Percentiles rank a stretch among this genome's conserved stretches.
These are phyloP conservation scores for Pseudomyrmex cubaensis DNA, from an alignment of 1,140 invertebrate genomes.

Conservation along the genomic window DNA sequence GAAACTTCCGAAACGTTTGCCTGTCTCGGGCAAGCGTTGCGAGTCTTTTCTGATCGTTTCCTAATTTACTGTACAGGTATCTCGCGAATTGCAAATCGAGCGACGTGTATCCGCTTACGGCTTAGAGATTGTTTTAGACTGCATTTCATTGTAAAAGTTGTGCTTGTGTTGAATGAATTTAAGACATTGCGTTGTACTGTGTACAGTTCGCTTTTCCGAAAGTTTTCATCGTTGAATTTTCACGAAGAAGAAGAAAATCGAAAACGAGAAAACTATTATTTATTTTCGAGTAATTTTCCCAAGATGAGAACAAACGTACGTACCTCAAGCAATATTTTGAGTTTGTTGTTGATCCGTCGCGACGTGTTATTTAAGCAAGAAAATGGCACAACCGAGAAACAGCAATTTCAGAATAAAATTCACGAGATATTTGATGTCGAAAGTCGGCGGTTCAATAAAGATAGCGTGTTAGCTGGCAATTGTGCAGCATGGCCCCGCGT, in stretches of 20 bases:
- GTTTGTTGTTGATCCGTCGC: constrained; percentile 8
- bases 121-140: too few species aligned
- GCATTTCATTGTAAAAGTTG: not conserved
- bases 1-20: constrained; percentile 14
- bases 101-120: not conserved
- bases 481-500: constrained; percentile 17
- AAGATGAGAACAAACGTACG: not conserved
- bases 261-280: constrained; percentile 31
- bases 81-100: constrained; percentile 50
- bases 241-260: constrained; percentile 17
- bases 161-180: not conserved
- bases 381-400: not conserved
- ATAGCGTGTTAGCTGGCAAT: constrained; percentile 72
- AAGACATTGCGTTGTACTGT: constrained; percentile 3
- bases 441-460: constrained; percentile 37
- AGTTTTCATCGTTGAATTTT: not conserved
- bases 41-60: constrained; percentile 36
- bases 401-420: constrained; percentile 39
- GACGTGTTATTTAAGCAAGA: constrained; percentile 21
- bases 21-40: not conserved
- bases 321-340: not conserved
- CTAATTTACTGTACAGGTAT: constrained; percentile 16
- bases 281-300: constrained; percentile 6
- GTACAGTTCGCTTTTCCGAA: not conserved
- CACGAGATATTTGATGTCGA: constrained; percentile 10